A percentile compares a stretch with the other conserved stretches of the same genome.
Evolutionary conservation across 2,797 vertebrate genomes (phyloP).

Genomic region (Cygnus olor): DNA sequence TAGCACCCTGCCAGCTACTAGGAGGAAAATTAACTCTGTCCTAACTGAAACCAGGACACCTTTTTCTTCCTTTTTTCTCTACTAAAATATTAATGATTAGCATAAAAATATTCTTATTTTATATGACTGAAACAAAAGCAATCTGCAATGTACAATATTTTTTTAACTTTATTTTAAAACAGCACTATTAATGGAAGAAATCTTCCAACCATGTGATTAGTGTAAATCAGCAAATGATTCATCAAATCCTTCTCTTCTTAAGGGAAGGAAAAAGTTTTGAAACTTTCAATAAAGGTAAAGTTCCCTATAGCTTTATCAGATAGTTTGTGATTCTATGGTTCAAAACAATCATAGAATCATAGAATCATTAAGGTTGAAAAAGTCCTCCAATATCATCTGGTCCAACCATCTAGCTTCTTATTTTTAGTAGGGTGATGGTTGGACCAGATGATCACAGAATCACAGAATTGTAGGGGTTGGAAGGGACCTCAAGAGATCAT

Average conservation of each 20-base stretch:
- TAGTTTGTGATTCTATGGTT: background rate
- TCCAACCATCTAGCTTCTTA: no score
- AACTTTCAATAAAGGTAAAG: background rate
- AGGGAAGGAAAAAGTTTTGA: background rate
- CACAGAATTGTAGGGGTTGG: no score
- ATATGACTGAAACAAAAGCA: background rate
- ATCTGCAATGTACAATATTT: background rate
- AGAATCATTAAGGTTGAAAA: no score
- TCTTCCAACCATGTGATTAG: background rate
- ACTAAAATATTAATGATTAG: background rate
- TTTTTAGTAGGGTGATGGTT: no score
- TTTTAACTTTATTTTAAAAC: background rate
- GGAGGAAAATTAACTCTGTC: no score
- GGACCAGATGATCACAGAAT: no score
- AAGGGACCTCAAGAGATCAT: no score
- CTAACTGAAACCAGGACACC: no score
- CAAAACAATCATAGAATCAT: background rate
- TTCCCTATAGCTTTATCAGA: background rate
- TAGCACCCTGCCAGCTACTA: no score
- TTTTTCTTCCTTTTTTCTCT: background rate
- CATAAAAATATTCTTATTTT: background rate
- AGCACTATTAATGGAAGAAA: background rate
- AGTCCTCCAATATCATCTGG: no score
- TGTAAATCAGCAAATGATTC: background rate
- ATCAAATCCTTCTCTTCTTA: background rate